Evolutionary conservation across 2,888 invertebrate species (phyloP).

Genomic region (Lissocephala sabroskyi): DNA sequence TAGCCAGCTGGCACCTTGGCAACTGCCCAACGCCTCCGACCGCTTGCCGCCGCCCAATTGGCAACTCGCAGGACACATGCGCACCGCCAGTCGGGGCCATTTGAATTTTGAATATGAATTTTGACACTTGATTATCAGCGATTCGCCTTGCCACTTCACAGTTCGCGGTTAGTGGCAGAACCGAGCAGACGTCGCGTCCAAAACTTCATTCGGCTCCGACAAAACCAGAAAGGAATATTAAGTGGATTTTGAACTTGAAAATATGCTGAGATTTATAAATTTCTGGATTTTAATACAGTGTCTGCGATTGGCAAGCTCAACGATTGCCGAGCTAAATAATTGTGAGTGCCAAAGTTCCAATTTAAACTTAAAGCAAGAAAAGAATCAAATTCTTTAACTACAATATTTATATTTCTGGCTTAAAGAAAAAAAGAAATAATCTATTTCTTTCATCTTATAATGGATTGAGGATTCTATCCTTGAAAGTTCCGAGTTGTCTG

Average conservation of each 20-base stretch:
- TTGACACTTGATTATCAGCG: slow-evolving; percentile 63
- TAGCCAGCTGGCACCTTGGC: slow-evolving; percentile 30
- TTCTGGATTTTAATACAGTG: slow-evolving; percentile 24
- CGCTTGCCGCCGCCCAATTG: slow-evolving; percentile 18
- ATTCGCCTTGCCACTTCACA: slow-evolving; percentile 22
- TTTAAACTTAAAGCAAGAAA: no score
- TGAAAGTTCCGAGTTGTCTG: no score
- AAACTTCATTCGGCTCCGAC: no score
- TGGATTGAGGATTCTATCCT: no score
- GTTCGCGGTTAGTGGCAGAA: slow-evolving; percentile 50
- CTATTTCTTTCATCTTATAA: no score
- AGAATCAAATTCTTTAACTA: no score
- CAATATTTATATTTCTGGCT: no score
- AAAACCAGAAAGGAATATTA: not conserved
- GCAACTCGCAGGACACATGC: slow-evolving; percentile 52
- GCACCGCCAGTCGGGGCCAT: slow-evolving; percentile 39
- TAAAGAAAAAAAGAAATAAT: no score
- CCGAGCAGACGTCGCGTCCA: slow-evolving; percentile 51
- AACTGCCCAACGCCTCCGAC: slow-evolving; percentile 18
- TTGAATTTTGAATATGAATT: slow-evolving; percentile 62
- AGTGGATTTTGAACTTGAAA: not conserved
- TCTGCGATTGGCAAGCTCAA: slow-evolving; percentile 41
- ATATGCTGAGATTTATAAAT: not conserved
- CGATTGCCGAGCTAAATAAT: slow-evolving; percentile 67
- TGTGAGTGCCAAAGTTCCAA: slow-evolving; percentile 54